phyloP scores from a whole-genome alignment of 2,797 vertebrate genomes.

The Halcyon smyrnensis region DNA sequence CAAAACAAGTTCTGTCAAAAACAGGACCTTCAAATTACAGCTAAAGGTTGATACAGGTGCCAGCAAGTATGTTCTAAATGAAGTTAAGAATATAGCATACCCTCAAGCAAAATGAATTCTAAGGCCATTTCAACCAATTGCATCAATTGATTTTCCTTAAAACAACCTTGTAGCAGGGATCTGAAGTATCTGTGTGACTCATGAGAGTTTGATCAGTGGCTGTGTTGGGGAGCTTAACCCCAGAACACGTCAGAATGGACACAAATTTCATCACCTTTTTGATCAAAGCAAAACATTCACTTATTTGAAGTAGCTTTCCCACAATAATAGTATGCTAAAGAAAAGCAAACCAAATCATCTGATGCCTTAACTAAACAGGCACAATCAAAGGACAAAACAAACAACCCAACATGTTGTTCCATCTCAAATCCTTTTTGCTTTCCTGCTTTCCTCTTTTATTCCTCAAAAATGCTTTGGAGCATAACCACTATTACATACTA shows the following conservation, averaged over 20 bases:
- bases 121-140: neutral
- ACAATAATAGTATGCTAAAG: conserved; percentile 34
- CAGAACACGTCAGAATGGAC: conserved; percentile 41
- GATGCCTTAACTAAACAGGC: conserved; percentile 47
- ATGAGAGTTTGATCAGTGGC: conserved; percentile 15
- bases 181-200: neutral
- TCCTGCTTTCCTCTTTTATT: conserved; percentile 11
- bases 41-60: neutral
- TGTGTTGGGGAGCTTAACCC: neutral
- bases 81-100: neutral
- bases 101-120: neutral
- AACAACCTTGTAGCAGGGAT: neutral
- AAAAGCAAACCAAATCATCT: conserved; percentile 34
- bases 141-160: neutral
- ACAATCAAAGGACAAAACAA: conserved; percentile 40
- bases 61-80: conserved; percentile 5
- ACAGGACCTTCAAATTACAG: neutral
- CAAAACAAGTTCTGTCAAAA: neutral
- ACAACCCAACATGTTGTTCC: neutral
- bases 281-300: conserved; percentile 41
- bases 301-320: conserved; percentile 47
- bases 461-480: conserved; percentile 17
- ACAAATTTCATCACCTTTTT: conserved; percentile 9
- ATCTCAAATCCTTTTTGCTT: conserved; percentile 49
- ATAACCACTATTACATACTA: neutral